phyloP scores from a whole-genome alignment of 1,140 invertebrate species.

The Drosophila busckii region DNA sequence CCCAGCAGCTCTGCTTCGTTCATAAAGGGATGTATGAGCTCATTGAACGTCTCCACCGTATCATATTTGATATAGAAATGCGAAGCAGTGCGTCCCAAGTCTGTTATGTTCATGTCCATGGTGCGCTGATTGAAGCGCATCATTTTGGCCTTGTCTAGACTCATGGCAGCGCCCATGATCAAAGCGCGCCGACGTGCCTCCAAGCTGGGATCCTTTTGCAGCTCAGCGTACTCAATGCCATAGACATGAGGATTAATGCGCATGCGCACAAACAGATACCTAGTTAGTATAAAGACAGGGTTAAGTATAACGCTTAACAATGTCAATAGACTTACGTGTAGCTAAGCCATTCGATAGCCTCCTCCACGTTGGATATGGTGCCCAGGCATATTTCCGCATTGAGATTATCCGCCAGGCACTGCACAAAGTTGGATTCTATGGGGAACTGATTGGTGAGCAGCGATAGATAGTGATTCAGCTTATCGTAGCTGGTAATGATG shows the following conservation, averaged over 20 bases:
- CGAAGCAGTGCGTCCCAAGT: conserved; percentile 96
- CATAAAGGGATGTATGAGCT: conserved; percentile 88
- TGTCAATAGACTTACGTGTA: conserved; percentile 83
- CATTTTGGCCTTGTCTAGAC: conserved; percentile 96
- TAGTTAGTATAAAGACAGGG: neutral
- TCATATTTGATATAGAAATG: conserved; percentile 99
- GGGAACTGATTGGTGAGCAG: conserved; percentile 97
- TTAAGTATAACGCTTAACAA: neutral
- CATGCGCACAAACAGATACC: conserved; percentile 96
- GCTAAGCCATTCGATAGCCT: conserved; percentile 98
- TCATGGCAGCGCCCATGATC: conserved; percentile 88
- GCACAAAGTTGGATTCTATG: conserved; percentile 98
- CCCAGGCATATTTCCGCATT: conserved; percentile 98
- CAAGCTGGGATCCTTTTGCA: conserved; percentile 88
- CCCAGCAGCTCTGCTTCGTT: conserved; percentile 91
- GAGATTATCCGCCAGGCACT: conserved; percentile 95
- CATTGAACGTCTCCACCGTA: conserved; percentile 95
- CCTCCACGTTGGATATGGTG: conserved; percentile 96
- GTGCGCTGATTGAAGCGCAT: conserved; percentile 92
- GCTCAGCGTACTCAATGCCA: conserved; percentile 86
- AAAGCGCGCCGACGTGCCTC: conserved; percentile 86
- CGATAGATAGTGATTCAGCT: conserved; percentile 95
- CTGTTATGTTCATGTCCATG: conserved; percentile 90
- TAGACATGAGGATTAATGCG: conserved; percentile 94
- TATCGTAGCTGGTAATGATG: conserved; percentile 96